phyloP scores from a whole-genome alignment of 1,140 invertebrate genomes.

The Drosophila lowei region DNA sequence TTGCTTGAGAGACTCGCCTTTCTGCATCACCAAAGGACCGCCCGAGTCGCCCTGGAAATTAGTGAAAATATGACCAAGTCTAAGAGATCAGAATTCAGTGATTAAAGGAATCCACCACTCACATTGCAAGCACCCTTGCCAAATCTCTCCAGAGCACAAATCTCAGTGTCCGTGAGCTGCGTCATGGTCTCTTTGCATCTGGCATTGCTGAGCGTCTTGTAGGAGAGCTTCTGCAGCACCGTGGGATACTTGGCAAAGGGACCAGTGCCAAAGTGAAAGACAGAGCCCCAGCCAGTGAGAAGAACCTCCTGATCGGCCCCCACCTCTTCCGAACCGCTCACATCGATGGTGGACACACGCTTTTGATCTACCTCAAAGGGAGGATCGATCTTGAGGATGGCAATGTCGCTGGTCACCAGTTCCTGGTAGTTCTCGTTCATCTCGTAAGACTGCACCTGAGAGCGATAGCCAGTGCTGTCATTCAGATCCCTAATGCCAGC shows the following conservation, averaged over 20 bases:
- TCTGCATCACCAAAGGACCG: conserved; percentile 85
- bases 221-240: conserved; percentile 62
- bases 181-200: conserved; percentile 72
- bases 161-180: conserved; percentile 82
- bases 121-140: conserved; percentile 84
- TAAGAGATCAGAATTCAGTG: conserved; percentile 59
- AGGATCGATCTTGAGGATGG: conserved; percentile 77
- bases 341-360: conserved; percentile 65
- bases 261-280: conserved; percentile 75
- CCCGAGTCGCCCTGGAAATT: conserved; percentile 88
- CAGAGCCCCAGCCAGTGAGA: conserved; percentile 79
- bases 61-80: conserved; percentile 42
- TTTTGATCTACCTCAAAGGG: conserved; percentile 70
- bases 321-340: conserved; percentile 61
- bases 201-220: conserved; percentile 69
- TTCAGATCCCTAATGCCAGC: conserved; percentile 81
- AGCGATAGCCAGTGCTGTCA: conserved; percentile 75
- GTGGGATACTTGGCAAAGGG: conserved; percentile 74
- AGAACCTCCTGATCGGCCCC: conserved; percentile 64
- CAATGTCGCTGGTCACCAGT: conserved; percentile 79
- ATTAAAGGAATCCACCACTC: not conserved
- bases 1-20: conserved; percentile 68
- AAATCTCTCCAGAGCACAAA: conserved; percentile 83
- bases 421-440: conserved; percentile 78
- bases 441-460: conserved; percentile 66